Conservation (phyloP, 2,797 vertebrate species). For the Parambassis ranga region DNA sequence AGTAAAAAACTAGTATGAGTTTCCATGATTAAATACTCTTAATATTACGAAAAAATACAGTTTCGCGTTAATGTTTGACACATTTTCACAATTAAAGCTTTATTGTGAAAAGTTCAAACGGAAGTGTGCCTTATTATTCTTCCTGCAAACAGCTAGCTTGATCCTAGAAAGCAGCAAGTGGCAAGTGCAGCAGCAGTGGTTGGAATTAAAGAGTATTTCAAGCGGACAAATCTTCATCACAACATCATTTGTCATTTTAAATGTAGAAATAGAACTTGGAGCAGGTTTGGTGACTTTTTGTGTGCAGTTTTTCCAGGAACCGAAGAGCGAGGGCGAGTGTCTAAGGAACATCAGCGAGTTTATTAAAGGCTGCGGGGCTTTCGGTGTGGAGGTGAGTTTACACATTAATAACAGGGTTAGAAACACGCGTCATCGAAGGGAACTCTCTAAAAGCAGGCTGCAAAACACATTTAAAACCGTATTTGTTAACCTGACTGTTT, state of each 20-base stretch:
- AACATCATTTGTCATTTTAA: rapidly evolving
- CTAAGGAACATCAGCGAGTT: conserved; percentile 93
- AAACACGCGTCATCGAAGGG: too few relatives aligned
- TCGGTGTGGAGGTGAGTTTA: conserved; percentile 90
- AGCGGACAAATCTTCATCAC: not conserved
- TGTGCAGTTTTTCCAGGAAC: conserved; percentile 88
- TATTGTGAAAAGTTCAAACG: conserved; percentile 43
- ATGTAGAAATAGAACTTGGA: rapidly evolving
- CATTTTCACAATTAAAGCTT: not conserved
- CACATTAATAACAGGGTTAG: not conserved
- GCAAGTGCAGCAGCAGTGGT: conserved; percentile 22
- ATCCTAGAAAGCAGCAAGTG: conserved; percentile 26
- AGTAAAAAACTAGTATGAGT: too few relatives aligned
- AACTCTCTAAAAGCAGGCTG: not conserved
- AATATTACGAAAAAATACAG: too few relatives aligned
- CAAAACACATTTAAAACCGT: rapidly evolving
- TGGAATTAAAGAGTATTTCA: conserved; percentile 7
- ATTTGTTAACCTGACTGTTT: not conserved
- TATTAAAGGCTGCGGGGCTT: conserved; percentile 86
- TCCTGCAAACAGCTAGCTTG: conserved; percentile 15
- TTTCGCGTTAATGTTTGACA: rapidly evolving
- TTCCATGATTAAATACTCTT: too few relatives aligned
- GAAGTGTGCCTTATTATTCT: not conserved
- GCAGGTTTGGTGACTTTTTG: not conserved
- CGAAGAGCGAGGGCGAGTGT: conserved; percentile 88